Conservation (phyloP, 2,888 invertebrate genomes). For the Apotomis capreana region DNA sequence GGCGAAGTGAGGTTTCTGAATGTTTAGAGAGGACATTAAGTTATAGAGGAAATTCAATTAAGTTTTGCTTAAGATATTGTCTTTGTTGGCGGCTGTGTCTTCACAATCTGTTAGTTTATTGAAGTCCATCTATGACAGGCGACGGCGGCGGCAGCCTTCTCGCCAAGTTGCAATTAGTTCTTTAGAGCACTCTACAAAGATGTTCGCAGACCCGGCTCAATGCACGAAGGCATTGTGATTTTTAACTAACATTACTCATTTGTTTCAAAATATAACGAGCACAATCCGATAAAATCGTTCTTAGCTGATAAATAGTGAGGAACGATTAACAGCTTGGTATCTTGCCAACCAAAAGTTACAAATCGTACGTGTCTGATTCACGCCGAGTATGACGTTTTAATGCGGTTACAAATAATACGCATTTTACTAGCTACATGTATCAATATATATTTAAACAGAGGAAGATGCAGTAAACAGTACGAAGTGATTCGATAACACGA, state of each 20-base stretch:
- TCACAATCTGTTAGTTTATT: slow-evolving; percentile 1
- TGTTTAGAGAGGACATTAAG: neutral
- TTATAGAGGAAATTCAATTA: neutral
- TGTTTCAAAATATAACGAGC: slow-evolving; percentile 10
- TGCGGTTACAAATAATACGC: slow-evolving; percentile 35
- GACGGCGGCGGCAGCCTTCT: slow-evolving; percentile 4
- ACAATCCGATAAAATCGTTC: slow-evolving; percentile 23
- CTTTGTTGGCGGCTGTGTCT: neutral
- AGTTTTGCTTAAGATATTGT: neutral
- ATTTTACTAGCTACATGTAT: slow-evolving; percentile 29
- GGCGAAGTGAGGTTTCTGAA: neutral
- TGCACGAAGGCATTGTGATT: neutral
- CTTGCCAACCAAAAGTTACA: slow-evolving; percentile 42
- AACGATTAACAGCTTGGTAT: slow-evolving; percentile 44
- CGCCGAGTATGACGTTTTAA: slow-evolving; percentile 39
- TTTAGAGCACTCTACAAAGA: neutral
- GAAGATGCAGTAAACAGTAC: slow-evolving; percentile 19
- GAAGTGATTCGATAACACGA: slow-evolving; percentile 29
- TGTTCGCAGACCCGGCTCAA: slow-evolving; percentile 3
- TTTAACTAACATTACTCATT: slow-evolving; percentile 4
- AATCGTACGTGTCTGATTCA: slow-evolving; percentile 41
- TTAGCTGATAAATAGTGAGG: slow-evolving; percentile 38
- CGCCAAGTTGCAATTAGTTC: neutral
- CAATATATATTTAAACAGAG: slow-evolving; percentile 21
- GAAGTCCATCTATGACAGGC: neutral